Evolutionary conservation across 2,888 invertebrate species (phyloP), one percentile per base, ranked within the genome.

Genomic region (Cheilosia urbana): DNA sequence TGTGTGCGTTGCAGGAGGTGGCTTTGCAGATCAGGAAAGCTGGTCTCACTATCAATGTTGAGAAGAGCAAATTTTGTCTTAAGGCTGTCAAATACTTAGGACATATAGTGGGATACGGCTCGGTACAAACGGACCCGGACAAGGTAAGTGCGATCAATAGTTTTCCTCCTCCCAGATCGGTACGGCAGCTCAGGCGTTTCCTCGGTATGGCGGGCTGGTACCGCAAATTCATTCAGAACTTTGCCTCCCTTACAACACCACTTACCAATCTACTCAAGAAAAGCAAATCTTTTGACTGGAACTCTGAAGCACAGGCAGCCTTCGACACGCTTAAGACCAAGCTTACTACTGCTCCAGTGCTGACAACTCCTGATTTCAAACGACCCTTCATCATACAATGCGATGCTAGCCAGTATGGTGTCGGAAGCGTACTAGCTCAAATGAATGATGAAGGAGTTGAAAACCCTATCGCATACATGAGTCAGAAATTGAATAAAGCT

Each of bases 131-230:
- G 0, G 87, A 87, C 30, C 83, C 83, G 0, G 65, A 66, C 1
- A 87, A 85, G 42, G 51, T 87, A 9, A 65, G 65, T 4, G 83
- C 87, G 1, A 87, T 87, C 45, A 62, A n/a, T 1, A 37, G 76
- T n/a, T 78, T 87, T 57, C 40, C 75, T n/a, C 30, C 34, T 27
- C 68, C 76, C 15, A n/a, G n/a, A n/a, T n/a, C n/a, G n/a, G 15
- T 75, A n/a, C 66, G 66, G 1, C 75, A 87, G 34, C 45, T 87
- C 5, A 34, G 87, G 34, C 49, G 78, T 21, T 87, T 88, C 17
- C 63, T 87, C 13, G 83, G 87, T 24, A 66, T 87, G 37, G 75
- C 83, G 9, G 84, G 88, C 17, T 87, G 79, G 84, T 87, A 85
- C 57, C 60, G 83, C 2, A 53, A 83, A 1, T 87, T 57, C 15